Conservation (phyloP, 2,797 vertebrate genomes). For the Sphenodon punctatus region DNA sequence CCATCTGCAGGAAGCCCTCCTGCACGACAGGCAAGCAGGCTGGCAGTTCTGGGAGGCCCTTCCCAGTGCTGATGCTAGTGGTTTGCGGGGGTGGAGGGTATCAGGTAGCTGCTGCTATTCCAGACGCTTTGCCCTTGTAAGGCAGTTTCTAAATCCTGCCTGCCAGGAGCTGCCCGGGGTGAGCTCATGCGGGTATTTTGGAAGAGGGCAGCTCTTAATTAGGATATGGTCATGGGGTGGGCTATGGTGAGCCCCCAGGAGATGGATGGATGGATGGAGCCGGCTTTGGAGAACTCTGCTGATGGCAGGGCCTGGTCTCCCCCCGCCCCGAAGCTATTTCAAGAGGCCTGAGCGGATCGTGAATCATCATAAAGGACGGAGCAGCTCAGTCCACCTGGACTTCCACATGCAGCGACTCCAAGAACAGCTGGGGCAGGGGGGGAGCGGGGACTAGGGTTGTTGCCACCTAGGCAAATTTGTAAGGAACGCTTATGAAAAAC, state of each 20-base stretch:
- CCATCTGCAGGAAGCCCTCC: too few relatives aligned
- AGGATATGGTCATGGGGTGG: neutral
- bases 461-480: too few relatives aligned
- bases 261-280: too few relatives aligned
- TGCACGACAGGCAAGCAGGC: too few relatives aligned
- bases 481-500: too few relatives aligned
- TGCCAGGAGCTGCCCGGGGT: constrained; percentile 30
- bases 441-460: too few relatives aligned
- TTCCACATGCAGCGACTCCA: too few relatives aligned
- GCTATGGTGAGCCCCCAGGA: too few relatives aligned
- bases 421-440: neutral
- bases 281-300: neutral
- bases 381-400: neutral
- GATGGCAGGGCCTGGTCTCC: neutral
- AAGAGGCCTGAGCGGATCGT: neutral
- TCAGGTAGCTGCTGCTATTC: constrained; percentile 85
- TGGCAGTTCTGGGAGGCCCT: neutral
- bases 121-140: constrained; percentile 85
- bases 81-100: constrained; percentile 6
- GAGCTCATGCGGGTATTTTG: constrained; percentile 62
- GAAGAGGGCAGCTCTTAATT: constrained; percentile 49
- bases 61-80: constrained; percentile 19
- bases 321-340: constrained; percentile 2
- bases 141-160: constrained; percentile 86
- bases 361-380: neutral